phyloP scores from a whole-genome alignment of 2,888 invertebrate species.

The Drosophila barbarae region DNA sequence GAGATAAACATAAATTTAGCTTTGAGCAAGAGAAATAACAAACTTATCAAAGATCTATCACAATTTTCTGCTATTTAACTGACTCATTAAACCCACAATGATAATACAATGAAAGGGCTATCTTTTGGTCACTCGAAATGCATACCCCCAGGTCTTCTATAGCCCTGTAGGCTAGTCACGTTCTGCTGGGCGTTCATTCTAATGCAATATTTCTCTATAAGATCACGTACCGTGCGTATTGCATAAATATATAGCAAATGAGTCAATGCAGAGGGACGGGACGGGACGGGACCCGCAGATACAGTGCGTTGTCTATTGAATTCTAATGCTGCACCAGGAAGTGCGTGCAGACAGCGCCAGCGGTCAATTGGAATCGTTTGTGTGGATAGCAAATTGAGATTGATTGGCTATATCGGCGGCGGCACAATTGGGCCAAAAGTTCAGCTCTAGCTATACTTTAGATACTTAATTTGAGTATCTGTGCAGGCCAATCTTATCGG shows the following conservation, averaged over 20 bases:
- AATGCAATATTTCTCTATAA: slow-evolving; percentile 58
- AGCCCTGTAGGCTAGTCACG: slow-evolving; percentile 31
- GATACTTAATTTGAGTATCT: slow-evolving; percentile 11
- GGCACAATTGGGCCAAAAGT: slow-evolving; percentile 71
- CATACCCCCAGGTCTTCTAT: neutral
- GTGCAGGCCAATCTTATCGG: slow-evolving; percentile 24
- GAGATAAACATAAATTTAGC: neutral
- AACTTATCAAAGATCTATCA: neutral
- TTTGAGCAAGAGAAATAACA: neutral
- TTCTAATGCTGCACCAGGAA: slow-evolving; percentile 71
- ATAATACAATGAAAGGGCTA: neutral
- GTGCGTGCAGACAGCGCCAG: slow-evolving; percentile 58
- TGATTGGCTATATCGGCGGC: slow-evolving; percentile 47
- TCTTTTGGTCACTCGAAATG: neutral
- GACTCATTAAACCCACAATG: neutral
- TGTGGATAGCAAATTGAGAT: slow-evolving; percentile 59
- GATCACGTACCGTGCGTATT: slow-evolving; percentile 58
- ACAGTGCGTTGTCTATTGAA: slow-evolving; percentile 51
- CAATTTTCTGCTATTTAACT: neutral
- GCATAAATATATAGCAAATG: slow-evolving; percentile 50
- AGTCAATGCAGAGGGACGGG: slow-evolving; percentile 17
- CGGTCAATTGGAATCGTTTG: slow-evolving; percentile 64
- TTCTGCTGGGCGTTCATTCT: slow-evolving; percentile 44
- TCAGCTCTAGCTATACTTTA: slow-evolving; percentile 31
- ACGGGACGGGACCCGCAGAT: slow-evolving; percentile 1